phyloP scores from a whole-genome alignment of 2,888 invertebrate genomes.

The Dichetophora obliterata region DNA sequence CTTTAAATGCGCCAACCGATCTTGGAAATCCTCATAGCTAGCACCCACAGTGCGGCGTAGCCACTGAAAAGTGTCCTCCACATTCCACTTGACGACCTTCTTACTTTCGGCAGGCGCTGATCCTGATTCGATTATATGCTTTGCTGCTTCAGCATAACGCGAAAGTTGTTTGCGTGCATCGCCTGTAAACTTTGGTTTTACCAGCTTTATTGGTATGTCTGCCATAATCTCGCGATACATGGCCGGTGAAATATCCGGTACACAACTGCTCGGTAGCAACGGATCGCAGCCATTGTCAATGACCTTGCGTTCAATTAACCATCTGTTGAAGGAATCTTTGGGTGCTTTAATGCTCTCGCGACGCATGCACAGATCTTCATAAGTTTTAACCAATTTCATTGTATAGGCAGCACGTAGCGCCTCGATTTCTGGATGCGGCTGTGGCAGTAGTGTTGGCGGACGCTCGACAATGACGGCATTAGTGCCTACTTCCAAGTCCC shows the following conservation, averaged over 20 bases:
- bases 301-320: conserved; percentile 96
- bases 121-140: conserved; percentile 95
- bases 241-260: conserved; percentile 90
- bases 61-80: conserved; percentile 98
- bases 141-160: conserved; percentile 95
- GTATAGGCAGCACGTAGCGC: conserved; percentile 85
- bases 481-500: conserved; percentile 94
- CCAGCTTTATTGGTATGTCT: conserved; percentile 95
- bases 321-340: conserved; percentile 94
- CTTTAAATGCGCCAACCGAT: conserved; percentile 88
- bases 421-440: conserved; percentile 95
- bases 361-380: conserved; percentile 94
- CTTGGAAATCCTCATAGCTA: conserved; percentile 89
- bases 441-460: conserved; percentile 85
- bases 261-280: conserved; percentile 90
- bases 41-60: conserved; percentile 92
- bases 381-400: conserved; percentile 88
- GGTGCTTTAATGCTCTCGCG: conserved; percentile 95
- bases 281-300: conserved; percentile 92
- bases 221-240: conserved; percentile 99
- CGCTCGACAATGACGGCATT: conserved; percentile 87
- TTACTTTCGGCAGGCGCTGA: conserved; percentile 93
- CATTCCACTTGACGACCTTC: conserved; percentile 98
- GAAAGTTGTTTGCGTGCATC: conserved; percentile 95
- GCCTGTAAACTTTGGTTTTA: conserved; percentile 93